Evolutionary conservation across 1,140 invertebrate species (phyloP).

Genomic region (Diabrotica undecimpunctata): DNA sequence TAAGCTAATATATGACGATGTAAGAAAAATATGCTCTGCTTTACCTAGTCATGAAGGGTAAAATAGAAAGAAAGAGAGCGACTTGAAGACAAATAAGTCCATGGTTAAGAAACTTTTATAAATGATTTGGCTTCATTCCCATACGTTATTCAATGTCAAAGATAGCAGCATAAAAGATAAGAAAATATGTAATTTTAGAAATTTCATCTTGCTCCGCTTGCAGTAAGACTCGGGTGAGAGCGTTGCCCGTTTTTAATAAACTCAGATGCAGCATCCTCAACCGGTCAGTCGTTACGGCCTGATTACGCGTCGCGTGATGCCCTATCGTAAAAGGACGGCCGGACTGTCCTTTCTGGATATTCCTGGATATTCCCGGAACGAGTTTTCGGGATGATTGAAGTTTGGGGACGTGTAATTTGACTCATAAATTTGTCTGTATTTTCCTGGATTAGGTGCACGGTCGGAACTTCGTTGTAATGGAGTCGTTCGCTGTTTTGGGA

Average conservation of each 20-base stretch:
- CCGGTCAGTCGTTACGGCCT: conserved; percentile 46
- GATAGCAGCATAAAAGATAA: too few species aligned
- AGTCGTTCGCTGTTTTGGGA: background rate
- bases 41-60: too few species aligned
- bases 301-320: conserved; percentile 37
- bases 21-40: too few species aligned
- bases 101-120: too few species aligned
- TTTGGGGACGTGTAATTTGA: conserved; percentile 9
- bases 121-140: too few species aligned
- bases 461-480: background rate
- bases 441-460: background rate
- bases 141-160: too few species aligned
- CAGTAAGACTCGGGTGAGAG: background rate
- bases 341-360: conserved; percentile 10
- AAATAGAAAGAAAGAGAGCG: too few species aligned
- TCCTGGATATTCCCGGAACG: conserved; percentile 1
- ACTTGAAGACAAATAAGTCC: too few species aligned
- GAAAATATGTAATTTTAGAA: too few species aligned
- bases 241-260: background rate
- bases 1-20: too few species aligned
- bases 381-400: conserved; percentile 11
- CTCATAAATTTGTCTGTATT: conserved; percentile 1
- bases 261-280: conserved; percentile 34
- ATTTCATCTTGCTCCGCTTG: too few species aligned
- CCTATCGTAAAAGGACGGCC: conserved; percentile 16